These are phyloP conservation scores for Neopelma chrysocephalum DNA, from an alignment of 2,797 vertebrate genomes.

Conservation along the genomic window DNA sequence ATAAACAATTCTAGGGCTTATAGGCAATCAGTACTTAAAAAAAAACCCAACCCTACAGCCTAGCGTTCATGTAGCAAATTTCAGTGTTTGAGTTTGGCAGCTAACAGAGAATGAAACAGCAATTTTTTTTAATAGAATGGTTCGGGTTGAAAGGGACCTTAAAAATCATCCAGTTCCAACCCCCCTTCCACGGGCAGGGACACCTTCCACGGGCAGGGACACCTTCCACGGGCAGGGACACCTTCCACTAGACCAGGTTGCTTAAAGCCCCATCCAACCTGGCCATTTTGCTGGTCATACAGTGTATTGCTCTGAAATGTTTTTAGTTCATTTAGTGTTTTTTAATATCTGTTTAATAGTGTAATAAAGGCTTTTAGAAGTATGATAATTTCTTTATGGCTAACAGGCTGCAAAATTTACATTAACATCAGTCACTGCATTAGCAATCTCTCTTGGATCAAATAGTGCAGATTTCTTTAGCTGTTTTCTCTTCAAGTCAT, in stretches of 20 bases:
- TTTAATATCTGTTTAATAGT: not conserved
- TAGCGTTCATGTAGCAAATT: not conserved
- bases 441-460: not conserved
- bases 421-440: not conserved
- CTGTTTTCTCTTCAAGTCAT: not conserved
- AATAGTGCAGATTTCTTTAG: not conserved
- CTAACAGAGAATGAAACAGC: not conserved
- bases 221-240: not conserved
- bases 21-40: not conserved
- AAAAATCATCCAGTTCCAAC: not conserved
- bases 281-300: not conserved
- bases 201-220: not conserved
- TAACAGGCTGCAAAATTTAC: not conserved
- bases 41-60: accelerated
- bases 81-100: not conserved
- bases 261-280: not conserved
- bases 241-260: not conserved
- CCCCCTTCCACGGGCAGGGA: not conserved
- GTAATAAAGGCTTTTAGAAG: not conserved
- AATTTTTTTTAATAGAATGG: not conserved
- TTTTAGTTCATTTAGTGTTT: not conserved
- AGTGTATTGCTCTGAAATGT: not conserved
- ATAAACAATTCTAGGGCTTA: not conserved
- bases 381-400: not conserved
- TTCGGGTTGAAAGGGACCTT: not conserved